These are phyloP conservation scores for Nannobrachium achirus DNA, from an alignment of 2,113 vertebrate species.

Conservation along the genomic window DNA sequence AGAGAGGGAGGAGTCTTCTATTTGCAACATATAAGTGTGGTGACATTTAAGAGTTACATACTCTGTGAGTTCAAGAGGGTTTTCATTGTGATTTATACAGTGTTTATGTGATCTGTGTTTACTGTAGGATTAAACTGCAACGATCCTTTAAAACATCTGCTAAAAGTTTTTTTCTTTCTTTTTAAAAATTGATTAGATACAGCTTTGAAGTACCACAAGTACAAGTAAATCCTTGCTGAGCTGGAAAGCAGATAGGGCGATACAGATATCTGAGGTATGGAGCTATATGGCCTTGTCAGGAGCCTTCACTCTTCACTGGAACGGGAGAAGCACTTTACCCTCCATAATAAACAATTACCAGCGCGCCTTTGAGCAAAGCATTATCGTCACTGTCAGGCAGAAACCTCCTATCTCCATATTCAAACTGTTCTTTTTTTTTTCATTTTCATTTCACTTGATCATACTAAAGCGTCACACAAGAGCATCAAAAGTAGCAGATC, in stretches of 20 bases:
- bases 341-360: no score
- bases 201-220: slow-evolving; percentile 26
- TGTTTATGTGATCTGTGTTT: slow-evolving; percentile 18
- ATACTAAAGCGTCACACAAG: no score
- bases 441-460: no score
- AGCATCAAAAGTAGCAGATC: no score
- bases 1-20: slow-evolving; percentile 35
- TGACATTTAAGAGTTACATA: slow-evolving; percentile 41
- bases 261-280: background rate
- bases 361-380: no score
- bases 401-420: no score
- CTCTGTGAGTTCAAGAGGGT: slow-evolving; percentile 1
- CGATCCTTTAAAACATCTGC: slow-evolving; percentile 17
- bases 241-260: background rate
- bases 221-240: slow-evolving; percentile 5
- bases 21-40: slow-evolving; percentile 43
- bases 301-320: no score
- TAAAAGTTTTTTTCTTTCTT: slow-evolving; percentile 2
- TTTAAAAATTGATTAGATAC: slow-evolving; percentile 13
- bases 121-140: slow-evolving; percentile 19
- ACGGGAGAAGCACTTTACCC: no score
- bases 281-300: no score
- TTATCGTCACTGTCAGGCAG: no score
- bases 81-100: slow-evolving; percentile 33
- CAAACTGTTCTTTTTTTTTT: no score